Conservation (phyloP, 2,888 invertebrate genomes). For the Ophion slaviceki region DNA sequence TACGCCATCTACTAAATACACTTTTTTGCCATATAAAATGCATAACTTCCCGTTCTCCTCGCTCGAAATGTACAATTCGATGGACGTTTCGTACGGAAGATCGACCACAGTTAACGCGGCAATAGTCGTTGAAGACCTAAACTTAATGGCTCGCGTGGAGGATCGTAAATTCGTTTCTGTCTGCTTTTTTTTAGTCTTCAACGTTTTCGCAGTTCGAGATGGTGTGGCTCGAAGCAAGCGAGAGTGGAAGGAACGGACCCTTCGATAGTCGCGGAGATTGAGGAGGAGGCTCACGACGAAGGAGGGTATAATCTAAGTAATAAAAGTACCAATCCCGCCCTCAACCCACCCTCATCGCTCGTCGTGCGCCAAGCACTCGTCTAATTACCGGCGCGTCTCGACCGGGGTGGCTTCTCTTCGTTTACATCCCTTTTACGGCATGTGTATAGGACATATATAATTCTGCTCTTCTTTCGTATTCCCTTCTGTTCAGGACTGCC, state of each 20-base stretch:
- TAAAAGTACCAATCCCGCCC: constrained; percentile 66
- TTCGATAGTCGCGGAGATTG: constrained; percentile 43
- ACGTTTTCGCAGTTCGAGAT: constrained; percentile 60
- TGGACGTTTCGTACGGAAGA: constrained; percentile 47
- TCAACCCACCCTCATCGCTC: constrained; percentile 25
- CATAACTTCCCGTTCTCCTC: constrained; percentile 36
- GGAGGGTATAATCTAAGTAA: constrained; percentile 69
- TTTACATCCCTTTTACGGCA: constrained; percentile 71
- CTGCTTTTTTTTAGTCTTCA: constrained; percentile 19
- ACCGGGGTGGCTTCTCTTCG: constrained; percentile 67
- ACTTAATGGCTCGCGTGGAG: constrained; percentile 63
- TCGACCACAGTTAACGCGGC: constrained; percentile 63
- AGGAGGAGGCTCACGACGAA: constrained; percentile 52
- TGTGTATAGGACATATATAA: constrained; percentile 37
- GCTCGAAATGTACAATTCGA: constrained; percentile 46
- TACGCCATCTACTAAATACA: background rate
- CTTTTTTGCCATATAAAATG: constrained; percentile 34
- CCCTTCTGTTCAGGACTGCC: constrained; percentile 28
- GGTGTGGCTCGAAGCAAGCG: constrained; percentile 41
- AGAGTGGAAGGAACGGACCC: constrained; percentile 42
- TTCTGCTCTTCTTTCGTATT: constrained; percentile 31
- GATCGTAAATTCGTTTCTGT: constrained; percentile 54
- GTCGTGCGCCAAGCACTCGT: constrained; percentile 65
- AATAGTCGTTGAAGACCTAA: constrained; percentile 64
- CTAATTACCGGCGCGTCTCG: constrained; percentile 70